Conservation (phyloP, 2,113 vertebrate genomes). For the Atractosteus spatula region DNA sequence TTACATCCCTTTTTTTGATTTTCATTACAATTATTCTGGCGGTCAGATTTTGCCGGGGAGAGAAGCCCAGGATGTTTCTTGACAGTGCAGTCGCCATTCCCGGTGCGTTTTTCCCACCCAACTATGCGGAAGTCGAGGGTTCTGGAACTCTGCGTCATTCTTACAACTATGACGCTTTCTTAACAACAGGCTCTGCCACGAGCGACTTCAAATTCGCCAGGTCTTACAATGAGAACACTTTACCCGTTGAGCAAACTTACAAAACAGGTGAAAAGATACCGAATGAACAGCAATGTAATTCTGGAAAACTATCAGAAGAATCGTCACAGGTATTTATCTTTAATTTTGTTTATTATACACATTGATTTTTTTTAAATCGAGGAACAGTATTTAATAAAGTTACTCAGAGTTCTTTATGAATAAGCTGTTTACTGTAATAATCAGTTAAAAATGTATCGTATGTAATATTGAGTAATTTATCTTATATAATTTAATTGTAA, state of each 20-base stretch:
- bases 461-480: too few relatives aligned
- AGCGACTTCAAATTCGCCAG: slow-evolving; percentile 54
- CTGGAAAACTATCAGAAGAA: too few relatives aligned
- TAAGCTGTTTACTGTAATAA: too few relatives aligned
- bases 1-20: slow-evolving; percentile 40
- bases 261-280: too few relatives aligned
- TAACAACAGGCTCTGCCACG: slow-evolving; percentile 34
- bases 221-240: slow-evolving; percentile 50
- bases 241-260: slow-evolving; percentile 28
- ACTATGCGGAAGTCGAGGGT: slow-evolving; percentile 37
- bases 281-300: too few relatives aligned
- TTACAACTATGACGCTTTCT: slow-evolving; percentile 35
- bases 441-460: too few relatives aligned
- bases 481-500: too few relatives aligned
- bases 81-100: slow-evolving; percentile 37
- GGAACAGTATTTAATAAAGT: too few relatives aligned
- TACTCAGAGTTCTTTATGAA: too few relatives aligned
- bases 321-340: too few relatives aligned
- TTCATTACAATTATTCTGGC: slow-evolving; percentile 37
- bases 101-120: slow-evolving; percentile 32
- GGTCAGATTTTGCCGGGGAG: slow-evolving; percentile 32
- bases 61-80: slow-evolving; percentile 40
- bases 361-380: too few relatives aligned
- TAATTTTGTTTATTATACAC: too few relatives aligned
- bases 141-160: slow-evolving; percentile 36